Evolutionary conservation across 2,113 vertebrate species (phyloP), one percentile per base, ranked within the genome.

Genomic region (Thomomys bottae): DNA sequence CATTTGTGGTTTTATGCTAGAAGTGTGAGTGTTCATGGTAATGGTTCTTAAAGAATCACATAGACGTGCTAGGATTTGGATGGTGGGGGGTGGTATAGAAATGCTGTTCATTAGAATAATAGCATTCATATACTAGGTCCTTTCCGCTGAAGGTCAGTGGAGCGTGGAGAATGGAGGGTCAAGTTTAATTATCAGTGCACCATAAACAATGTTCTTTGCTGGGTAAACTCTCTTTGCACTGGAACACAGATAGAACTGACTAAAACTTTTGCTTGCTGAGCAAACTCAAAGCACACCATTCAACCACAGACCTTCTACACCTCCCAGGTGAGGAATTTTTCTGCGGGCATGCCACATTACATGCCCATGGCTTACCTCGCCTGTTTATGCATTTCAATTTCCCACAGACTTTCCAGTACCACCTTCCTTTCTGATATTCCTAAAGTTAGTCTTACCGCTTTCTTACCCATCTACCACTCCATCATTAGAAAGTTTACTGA

Each of bases 1-100:
- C 95, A 84, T 75, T 94, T 21, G 64, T 75, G 79, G 94, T 96
- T 96, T 96, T 95, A 89, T 91, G 87, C 93, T 96, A 92, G 88
- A 96, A 97, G 96, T 57, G 94, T 96, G 87, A 94, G 95, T 26
- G 24, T 84, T 81, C 73, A 40, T 63, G 0, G 67, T 96, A 95
- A 97, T 93, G 90, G 94, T 15, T 95, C 59, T 68, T 79, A 91
- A 82, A 94, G 26, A 76, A 68, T 40, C 76, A 61, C 54, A 34
- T 40, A 86, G 61, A 70, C 91, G 94, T 76, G 23, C 36, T 72
- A 26, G 71, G 15, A 76, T 94, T 49, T 81, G 18, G 3, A 7
- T 36, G 82, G 9, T 30, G 34, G 17, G 28, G 12, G 68, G 34
- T 4, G 5, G 23, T 26, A 49, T 36, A 15, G 5, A 82, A 94